A percentile compares a stretch with the other conserved stretches of the same genome.
Conservation (phyloP, 2,113 vertebrate genomes). For the Lucifuga dentata region DNA sequence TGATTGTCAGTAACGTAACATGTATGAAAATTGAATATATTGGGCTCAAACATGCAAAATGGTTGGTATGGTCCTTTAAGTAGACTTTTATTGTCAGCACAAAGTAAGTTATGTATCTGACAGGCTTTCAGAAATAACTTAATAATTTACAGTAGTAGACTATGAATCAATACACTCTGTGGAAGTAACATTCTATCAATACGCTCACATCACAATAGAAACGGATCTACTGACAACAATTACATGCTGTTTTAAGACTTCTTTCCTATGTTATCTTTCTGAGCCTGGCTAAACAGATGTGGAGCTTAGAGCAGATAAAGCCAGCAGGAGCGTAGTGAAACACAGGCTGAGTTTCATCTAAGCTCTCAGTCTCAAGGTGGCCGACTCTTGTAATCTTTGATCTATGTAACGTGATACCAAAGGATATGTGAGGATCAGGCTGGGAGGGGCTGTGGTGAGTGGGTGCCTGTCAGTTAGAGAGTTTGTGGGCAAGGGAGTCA, state of each 20-base stretch:
- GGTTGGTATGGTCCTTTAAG: too few relatives aligned
- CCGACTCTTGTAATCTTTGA: slow-evolving; percentile 29
- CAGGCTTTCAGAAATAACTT: neutral
- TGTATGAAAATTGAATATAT: too few relatives aligned
- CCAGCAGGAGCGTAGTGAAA: slow-evolving; percentile 10
- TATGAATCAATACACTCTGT: slow-evolving; percentile 8
- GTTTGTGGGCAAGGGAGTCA: slow-evolving; percentile 42
- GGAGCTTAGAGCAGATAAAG: neutral
- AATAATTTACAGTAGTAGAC: slow-evolving; percentile 46
- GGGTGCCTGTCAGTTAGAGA: slow-evolving; percentile 46
- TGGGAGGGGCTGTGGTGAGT: slow-evolving; percentile 30
- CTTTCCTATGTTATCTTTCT: neutral
- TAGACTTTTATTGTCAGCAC: slow-evolving; percentile 1
- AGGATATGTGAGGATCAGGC: neutral
- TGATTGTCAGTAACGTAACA: too few relatives aligned
- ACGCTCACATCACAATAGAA: neutral
- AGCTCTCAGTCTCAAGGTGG: slow-evolving; percentile 2
- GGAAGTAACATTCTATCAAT: neutral
- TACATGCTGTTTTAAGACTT: neutral
- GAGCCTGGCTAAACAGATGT: too few relatives aligned
- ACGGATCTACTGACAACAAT: neutral
- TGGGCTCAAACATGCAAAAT: too few relatives aligned
- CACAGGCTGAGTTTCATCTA: slow-evolving; percentile 24
- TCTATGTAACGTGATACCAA: slow-evolving; percentile 7
- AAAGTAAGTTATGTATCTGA: neutral